These are phyloP conservation scores for Istiophorus platypterus DNA, from an alignment of 2,113 vertebrate species.

Conservation along the genomic window DNA sequence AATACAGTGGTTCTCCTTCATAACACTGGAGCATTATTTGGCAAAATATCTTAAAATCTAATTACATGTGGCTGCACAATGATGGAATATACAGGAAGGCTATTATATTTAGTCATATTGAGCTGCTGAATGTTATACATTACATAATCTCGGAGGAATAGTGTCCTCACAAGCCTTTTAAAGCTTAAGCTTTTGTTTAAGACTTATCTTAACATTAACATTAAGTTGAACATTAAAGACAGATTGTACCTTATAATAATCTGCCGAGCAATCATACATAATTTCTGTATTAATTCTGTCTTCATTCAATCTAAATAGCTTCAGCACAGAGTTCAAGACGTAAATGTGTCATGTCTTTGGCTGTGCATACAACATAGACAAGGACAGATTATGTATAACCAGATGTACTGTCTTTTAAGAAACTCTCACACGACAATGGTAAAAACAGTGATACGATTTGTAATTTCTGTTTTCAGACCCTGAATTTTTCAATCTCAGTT, in stretches of 20 bases:
- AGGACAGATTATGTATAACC: background rate
- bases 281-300: background rate
- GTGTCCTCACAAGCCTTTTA: background rate
- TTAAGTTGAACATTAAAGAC: background rate
- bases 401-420: background rate
- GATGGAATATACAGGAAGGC: background rate
- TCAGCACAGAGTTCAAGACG: background rate
- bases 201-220: background rate
- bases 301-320: background rate
- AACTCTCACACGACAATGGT: background rate
- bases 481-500: background rate
- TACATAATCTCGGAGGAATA: background rate
- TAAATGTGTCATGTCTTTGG: background rate
- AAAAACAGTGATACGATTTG: background rate
- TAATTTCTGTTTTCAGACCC: background rate
- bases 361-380: background rate
- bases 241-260: background rate
- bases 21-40: background rate
- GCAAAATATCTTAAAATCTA: background rate
- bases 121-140: slow-evolving; percentile 1
- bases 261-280: background rate
- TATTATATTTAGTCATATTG: background rate
- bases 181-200: slow-evolving; percentile 1
- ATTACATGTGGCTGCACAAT: background rate
- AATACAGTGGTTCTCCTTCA: background rate